Conservation (phyloP, 2,797 vertebrate genomes). For the Alfaro cultratus region DNA sequence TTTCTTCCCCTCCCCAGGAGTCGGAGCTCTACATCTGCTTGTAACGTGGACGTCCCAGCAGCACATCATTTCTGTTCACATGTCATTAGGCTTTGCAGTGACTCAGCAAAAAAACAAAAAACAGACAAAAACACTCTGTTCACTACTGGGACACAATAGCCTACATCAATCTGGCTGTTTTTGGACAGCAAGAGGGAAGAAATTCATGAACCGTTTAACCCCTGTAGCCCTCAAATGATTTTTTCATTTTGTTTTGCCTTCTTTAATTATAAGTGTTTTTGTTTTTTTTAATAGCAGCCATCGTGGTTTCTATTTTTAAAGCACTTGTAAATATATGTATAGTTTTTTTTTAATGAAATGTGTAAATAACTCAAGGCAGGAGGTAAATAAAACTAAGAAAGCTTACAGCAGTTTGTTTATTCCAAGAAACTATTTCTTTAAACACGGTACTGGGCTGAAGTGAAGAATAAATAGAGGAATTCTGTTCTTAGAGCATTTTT, state of each 20-base stretch:
- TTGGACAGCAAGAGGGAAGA: background rate
- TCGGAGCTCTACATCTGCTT: slow-evolving; percentile 77
- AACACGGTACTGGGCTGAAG: slow-evolving; percentile 52
- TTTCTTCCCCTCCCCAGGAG: slow-evolving; percentile 46
- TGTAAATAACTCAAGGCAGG: slow-evolving; percentile 35
- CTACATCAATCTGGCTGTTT: background rate
- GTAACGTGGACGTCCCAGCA: slow-evolving; percentile 31
- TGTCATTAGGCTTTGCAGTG: slow-evolving; percentile 4
- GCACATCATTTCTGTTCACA: background rate
- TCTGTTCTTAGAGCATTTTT: slow-evolving; percentile 38
- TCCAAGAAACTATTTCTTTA: slow-evolving; percentile 64
- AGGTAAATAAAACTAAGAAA: slow-evolving; percentile 36
- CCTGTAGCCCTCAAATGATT: background rate
- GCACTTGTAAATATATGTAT: slow-evolving; percentile 52
- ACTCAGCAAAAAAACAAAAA: background rate
- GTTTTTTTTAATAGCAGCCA: slow-evolving; percentile 13
- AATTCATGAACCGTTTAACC: background rate
- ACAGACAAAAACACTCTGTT: background rate
- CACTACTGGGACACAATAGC: background rate
- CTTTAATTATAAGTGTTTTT: slow-evolving; percentile 23
- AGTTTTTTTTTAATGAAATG: slow-evolving; percentile 50
- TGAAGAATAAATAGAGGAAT: slow-evolving; percentile 65
- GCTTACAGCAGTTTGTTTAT: slow-evolving; percentile 70
- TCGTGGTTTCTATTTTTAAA: slow-evolving; percentile 46
- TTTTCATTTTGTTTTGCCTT: background rate